These are phyloP conservation scores for Eutolmus rufibarbis DNA, from an alignment of 2,888 invertebrate species.

Conservation along the genomic window DNA sequence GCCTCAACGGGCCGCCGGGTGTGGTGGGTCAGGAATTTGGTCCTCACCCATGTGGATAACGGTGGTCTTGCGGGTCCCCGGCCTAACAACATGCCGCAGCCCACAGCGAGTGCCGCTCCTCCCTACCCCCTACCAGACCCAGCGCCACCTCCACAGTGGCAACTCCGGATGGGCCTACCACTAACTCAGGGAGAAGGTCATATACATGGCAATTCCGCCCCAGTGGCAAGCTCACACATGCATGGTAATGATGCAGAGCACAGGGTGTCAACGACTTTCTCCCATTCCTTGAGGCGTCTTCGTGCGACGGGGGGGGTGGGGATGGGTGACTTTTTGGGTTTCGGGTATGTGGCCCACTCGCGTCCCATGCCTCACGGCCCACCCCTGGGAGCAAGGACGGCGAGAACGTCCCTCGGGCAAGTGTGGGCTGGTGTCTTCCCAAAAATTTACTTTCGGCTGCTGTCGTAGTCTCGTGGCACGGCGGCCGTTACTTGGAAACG, in stretches of 20 bases:
- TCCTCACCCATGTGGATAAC: constrained; percentile 27
- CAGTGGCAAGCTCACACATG: constrained; percentile 27
- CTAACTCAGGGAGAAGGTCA: constrained; percentile 8
- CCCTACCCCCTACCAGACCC: neutral
- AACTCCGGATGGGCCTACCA: neutral
- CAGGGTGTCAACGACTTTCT: neutral
- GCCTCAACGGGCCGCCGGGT: constrained; percentile 47
- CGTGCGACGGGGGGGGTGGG: neutral
- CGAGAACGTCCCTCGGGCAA: neutral
- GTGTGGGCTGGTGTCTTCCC: neutral
- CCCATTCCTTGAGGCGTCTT: neutral
- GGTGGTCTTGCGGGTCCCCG: neutral
- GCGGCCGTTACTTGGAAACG: neutral
- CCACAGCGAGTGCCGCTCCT: neutral
- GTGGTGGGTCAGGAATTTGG: constrained; percentile 49
- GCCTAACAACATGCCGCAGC: neutral
- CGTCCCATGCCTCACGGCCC: neutral
- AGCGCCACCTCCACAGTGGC: neutral
- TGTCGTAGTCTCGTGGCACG: neutral
- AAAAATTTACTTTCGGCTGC: neutral
- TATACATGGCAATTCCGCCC: constrained; percentile 1
- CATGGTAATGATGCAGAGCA: constrained; percentile 5
- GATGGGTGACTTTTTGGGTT: neutral
- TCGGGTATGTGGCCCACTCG: neutral
- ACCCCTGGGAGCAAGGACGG: neutral